phyloP scores from a whole-genome alignment of 2,797 vertebrate genomes.

The Phrynocephalus vlangalii region DNA sequence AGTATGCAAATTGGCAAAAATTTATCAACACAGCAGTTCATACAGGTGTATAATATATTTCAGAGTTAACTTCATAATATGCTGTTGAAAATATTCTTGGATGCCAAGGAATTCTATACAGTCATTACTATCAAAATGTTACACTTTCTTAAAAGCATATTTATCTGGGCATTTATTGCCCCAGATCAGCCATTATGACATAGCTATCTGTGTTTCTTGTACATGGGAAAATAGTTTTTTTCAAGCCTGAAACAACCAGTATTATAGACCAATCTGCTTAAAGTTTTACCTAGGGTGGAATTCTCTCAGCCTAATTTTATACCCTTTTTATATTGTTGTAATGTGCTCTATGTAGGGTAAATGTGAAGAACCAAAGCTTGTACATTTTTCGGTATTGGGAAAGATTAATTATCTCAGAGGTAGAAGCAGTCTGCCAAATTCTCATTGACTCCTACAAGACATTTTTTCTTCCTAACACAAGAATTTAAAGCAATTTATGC shows the following conservation, averaged over 20 bases:
- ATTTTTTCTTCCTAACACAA: too few relatives aligned
- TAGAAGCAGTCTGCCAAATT: too few relatives aligned
- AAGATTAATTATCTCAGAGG: not conserved
- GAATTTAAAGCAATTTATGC: too few relatives aligned
- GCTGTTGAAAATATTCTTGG: conserved; percentile 38
- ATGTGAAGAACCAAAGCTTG: too few relatives aligned
- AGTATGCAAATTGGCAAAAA: conserved; percentile 55
- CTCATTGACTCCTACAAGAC: too few relatives aligned
- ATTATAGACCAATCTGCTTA: not conserved
- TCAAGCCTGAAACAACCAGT: not conserved
- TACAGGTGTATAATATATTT: conserved; percentile 47
- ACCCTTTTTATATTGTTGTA: not conserved
- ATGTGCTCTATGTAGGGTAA: not conserved
- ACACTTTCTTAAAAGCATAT: not conserved
- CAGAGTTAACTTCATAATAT: conserved; percentile 32
- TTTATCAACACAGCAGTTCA: conserved; percentile 50
- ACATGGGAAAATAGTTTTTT: not conserved
- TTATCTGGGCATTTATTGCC: conserved; percentile 5
- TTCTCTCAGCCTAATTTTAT: not conserved
- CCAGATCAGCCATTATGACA: not conserved
- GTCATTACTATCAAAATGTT: conserved; percentile 24
- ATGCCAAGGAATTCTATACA: conserved; percentile 23
- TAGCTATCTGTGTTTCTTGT: not conserved
- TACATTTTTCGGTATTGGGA: too few relatives aligned
- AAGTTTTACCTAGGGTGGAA: not conserved